Percentiles rank a stretch among this genome's conserved stretches.
Evolutionary conservation across 2,113 vertebrate genomes (phyloP).

Genomic region (Syngnathus scovelli): DNA sequence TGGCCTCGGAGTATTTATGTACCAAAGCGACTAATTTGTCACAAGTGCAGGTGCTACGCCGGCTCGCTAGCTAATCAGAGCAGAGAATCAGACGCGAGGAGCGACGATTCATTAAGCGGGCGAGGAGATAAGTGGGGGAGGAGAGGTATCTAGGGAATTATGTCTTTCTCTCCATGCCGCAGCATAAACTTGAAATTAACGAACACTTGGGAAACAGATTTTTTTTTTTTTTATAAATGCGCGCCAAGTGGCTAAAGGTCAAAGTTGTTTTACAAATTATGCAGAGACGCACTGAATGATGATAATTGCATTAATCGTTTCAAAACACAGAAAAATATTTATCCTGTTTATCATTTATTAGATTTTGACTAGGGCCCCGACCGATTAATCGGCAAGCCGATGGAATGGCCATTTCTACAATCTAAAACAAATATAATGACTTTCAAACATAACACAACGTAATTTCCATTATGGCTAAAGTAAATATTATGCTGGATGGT

Average conservation of each 20-base stretch:
- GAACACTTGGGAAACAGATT: slow-evolving; percentile 16
- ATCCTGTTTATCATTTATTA: neutral
- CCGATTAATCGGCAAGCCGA: too few relatives aligned
- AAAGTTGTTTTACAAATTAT: slow-evolving; percentile 32
- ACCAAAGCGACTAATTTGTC: slow-evolving; percentile 37
- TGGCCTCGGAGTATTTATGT: slow-evolving; percentile 26
- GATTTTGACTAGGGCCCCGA: neutral
- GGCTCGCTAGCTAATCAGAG: slow-evolving; percentile 57
- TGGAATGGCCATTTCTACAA: too few relatives aligned
- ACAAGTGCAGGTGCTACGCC: slow-evolving; percentile 34
- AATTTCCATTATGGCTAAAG: slow-evolving; percentile 11
- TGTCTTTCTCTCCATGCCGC: slow-evolving; percentile 15
- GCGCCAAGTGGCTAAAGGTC: slow-evolving; percentile 21
- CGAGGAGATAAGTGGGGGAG: slow-evolving; percentile 27
- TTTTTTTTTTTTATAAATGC: slow-evolving; percentile 7
- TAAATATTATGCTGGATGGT: slow-evolving; percentile 31
- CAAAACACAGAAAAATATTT: slow-evolving; percentile 6
- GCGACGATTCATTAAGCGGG: slow-evolving; percentile 34
- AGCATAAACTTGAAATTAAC: slow-evolving; percentile 21
- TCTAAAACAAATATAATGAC: too few relatives aligned
- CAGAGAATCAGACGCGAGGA: slow-evolving; percentile 33
- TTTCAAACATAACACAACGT: neutral
- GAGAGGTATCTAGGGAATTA: slow-evolving; percentile 42
- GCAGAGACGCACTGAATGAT: slow-evolving; percentile 11
- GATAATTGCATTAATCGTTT: slow-evolving; percentile 5